Percentiles rank a stretch among this genome's conserved stretches.
Evolutionary conservation across 2,888 invertebrate species (phyloP).

Genomic region (Sphinx pinastri): DNA sequence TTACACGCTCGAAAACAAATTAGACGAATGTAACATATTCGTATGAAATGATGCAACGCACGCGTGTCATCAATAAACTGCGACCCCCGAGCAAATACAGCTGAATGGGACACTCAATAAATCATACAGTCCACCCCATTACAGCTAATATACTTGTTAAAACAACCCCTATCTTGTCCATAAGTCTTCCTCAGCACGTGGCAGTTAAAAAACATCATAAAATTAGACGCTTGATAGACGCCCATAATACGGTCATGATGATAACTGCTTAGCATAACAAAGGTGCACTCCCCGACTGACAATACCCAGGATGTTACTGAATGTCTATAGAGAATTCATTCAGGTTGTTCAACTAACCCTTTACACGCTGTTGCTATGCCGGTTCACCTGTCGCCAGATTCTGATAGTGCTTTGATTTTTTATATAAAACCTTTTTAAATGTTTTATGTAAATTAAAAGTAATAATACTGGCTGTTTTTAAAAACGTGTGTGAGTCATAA

Average conservation of each 20-base stretch:
- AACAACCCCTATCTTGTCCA: conserved; percentile 82
- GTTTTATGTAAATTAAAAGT: conserved; percentile 4
- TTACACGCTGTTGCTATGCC: conserved; percentile 61
- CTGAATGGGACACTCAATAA: conserved; percentile 80
- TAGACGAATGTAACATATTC: conserved; percentile 20
- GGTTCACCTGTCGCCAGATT: conserved; percentile 62
- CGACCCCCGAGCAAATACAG: conserved; percentile 71
- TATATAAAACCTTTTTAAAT: background rate
- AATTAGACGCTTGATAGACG: conserved; percentile 67
- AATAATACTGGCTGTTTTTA: background rate
- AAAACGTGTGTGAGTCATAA: conserved; percentile 25
- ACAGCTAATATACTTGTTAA: conserved; percentile 81
- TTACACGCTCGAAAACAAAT: conserved; percentile 19
- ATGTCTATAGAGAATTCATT: conserved; percentile 59
- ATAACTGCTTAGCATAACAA: conserved; percentile 80
- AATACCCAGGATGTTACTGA: conserved; percentile 72
- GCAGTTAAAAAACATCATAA: conserved; percentile 59
- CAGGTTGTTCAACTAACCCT: conserved; percentile 47
- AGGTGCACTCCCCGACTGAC: conserved; percentile 59
- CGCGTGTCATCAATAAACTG: conserved; percentile 80
- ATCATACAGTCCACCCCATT: conserved; percentile 77
- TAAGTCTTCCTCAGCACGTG: conserved; percentile 61
- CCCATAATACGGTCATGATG: conserved; percentile 59
- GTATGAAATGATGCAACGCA: conserved; percentile 40
- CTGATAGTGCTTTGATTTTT: conserved; percentile 2